Evolutionary conservation across 2,888 invertebrate species (phyloP).

Genomic region (Trichopria drosophilae): DNA sequence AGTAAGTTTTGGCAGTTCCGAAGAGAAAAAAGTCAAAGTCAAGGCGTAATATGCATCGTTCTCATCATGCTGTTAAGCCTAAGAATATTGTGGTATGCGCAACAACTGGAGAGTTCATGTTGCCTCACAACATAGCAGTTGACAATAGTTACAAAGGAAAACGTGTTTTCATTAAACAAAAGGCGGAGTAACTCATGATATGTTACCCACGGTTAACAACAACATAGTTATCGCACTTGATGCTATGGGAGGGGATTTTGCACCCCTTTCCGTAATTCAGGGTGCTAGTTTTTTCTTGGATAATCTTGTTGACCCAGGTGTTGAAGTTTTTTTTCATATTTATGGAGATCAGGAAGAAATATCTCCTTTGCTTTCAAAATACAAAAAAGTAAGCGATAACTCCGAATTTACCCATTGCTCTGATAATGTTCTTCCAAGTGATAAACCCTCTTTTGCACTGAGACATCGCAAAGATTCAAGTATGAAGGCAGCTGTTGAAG

Average conservation of each 20-base stretch:
- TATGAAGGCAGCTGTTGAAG: conserved; percentile 22
- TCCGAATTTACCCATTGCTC: conserved; percentile 22
- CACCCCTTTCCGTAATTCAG: conserved; percentile 22
- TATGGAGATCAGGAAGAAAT: conserved; percentile 23
- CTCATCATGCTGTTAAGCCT: conserved; percentile 19
- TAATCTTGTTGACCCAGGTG: conserved; percentile 23
- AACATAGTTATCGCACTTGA: conserved; percentile 23
- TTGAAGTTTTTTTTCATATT: conserved; percentile 22
- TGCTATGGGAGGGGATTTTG: conserved; percentile 24
- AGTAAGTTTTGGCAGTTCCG: conserved; percentile 24
- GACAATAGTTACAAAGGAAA: conserved; percentile 24
- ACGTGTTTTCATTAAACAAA: conserved; percentile 24
- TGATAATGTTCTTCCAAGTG: conserved; percentile 22
- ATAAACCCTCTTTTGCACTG: conserved; percentile 25
- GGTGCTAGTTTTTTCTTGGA: conserved; percentile 26
- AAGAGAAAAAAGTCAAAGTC: conserved; percentile 24
- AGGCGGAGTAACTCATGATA: conserved; percentile 24
- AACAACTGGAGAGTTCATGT: conserved; percentile 22
- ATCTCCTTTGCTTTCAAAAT: conserved; percentile 22
- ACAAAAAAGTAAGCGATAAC: conserved; percentile 19
- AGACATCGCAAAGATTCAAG: conserved; percentile 23
- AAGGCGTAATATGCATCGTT: conserved; percentile 24
- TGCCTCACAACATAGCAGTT: conserved; percentile 19
- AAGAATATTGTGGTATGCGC: conserved; percentile 19
- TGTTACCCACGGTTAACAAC: conserved; percentile 24